Evolutionary conservation across 2,113 vertebrate species (phyloP), one percentile per base, ranked within the genome.

Genomic region (Nycticryphes semicollaris): DNA sequence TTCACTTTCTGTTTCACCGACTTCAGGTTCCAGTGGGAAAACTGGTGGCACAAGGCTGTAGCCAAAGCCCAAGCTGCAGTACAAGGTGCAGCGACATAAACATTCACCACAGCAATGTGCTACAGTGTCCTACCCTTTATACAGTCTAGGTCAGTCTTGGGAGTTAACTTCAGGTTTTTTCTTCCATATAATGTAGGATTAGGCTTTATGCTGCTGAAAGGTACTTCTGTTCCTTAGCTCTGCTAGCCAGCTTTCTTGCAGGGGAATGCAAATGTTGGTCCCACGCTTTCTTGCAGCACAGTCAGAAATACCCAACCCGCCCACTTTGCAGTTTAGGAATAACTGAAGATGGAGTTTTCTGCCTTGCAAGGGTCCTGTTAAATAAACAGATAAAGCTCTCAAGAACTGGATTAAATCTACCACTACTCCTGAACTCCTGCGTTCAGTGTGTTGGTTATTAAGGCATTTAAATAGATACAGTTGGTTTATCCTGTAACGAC

Each of bases 331-430:
- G 67, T 87, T 91, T 66, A 68, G 90, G 94, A 90, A 87, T 74
- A 93, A 86, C 60, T 90, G 90, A 57, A 96, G 72, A 70, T 59
- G 39, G 69, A 64, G 87, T 64, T 95, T 87, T 87, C 70, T 86
- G 84, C 93, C 85, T 89, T 79, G 48, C 73, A 87, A 72, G 23
- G 74, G 48, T 80, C 88, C 70, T 92, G 54, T 33, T 89, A 87
- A 94, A 90, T 45, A 96, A 96, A 85, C 27, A 96, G 89, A 93
- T 43, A 75, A 84, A 86, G 66, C 84, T 93, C 91, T 83, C 53
- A 45, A 79, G 79, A 95, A 74, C 60, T 86, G 87, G 64, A 68
- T 94, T 87, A 94, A 90, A 77, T 93, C 84, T 85, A 47, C 83
- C 56, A 39, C 69, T 93, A 50, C 70, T 89, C 56, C 85, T 7